These are phyloP conservation scores for Erethizon dorsatum DNA, from an alignment of 2,797 vertebrate species.

Conservation along the genomic window DNA sequence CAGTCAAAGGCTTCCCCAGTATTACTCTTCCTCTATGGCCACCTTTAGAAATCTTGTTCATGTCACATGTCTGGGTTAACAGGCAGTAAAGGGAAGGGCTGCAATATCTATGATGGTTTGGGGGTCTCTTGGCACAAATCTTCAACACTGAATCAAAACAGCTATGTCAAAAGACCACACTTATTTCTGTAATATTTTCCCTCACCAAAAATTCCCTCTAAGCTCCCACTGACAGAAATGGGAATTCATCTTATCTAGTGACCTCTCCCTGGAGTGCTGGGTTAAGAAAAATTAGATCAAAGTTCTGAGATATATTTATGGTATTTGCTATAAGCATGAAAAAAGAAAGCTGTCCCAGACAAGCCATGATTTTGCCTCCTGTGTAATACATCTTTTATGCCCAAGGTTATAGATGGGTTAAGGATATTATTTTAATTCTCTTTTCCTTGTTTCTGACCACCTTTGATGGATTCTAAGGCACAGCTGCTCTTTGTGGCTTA, in stretches of 20 bases:
- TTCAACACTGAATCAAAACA: conserved; percentile 71
- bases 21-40: background rate
- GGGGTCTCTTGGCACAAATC: conserved; percentile 25
- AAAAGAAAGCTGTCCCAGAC: background rate
- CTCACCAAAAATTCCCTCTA: conserved; percentile 54
- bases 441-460: background rate
- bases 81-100: conserved; percentile 18
- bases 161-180: conserved; percentile 34
- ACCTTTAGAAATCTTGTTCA: conserved; percentile 44
- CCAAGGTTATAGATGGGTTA: background rate
- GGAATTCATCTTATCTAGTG: conserved; percentile 1
- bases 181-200: conserved; percentile 37
- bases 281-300: conserved; percentile 56
- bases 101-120: background rate
- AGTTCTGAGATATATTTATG: conserved; percentile 40
- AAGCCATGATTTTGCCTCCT: background rate
- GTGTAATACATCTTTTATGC: background rate
- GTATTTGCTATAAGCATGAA: background rate
- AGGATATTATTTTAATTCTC: background rate
- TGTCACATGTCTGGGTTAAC: conserved; percentile 40
- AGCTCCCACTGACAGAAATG: background rate
- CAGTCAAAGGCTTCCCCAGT: conserved; percentile 51
- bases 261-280: background rate
- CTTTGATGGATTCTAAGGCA: conserved; percentile 3
- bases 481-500: background rate